Percentiles rank a stretch among this genome's conserved stretches.
Evolutionary conservation across 37 sponge, comb jelly and placozoan genomes (phyloP).

Genomic region (Eunapius fragilis): DNA sequence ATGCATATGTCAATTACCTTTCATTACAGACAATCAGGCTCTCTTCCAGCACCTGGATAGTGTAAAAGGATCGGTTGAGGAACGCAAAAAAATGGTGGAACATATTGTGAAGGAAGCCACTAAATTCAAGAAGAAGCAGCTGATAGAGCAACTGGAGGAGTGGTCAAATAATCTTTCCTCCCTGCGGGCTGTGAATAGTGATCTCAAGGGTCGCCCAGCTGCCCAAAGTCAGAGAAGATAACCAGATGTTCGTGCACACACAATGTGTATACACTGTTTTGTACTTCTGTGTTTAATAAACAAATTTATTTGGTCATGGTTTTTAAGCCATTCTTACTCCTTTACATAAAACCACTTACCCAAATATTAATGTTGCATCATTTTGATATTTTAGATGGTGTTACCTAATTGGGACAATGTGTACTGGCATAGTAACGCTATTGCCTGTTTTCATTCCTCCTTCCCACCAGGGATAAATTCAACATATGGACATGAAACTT

Average conservation of each 20-base stretch:
- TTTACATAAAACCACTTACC: too few relatives aligned
- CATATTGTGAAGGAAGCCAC: constrained; percentile 85
- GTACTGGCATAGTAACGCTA: too few relatives aligned
- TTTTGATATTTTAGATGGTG: too few relatives aligned
- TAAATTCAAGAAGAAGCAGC: constrained; percentile 78
- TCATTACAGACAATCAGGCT: constrained; percentile 17
- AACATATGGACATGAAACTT: too few relatives aligned
- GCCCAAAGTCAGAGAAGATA: neutral
- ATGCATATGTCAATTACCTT: neutral
- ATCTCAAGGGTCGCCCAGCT: neutral
- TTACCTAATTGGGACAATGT: too few relatives aligned
- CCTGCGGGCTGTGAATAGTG: neutral
- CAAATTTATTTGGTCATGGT: neutral
- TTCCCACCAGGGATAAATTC: too few relatives aligned
- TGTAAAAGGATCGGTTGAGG: constrained; percentile 78
- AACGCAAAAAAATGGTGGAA: constrained; percentile 56
- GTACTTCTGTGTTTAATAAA: neutral
- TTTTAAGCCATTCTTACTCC: neutral
- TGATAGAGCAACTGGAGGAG: constrained; percentile 78
- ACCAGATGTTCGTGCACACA: neutral
- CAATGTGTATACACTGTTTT: neutral
- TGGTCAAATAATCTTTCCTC: constrained; percentile 45
- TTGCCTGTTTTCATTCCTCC: too few relatives aligned
- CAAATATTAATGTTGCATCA: too few relatives aligned
- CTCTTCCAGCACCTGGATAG: constrained; percentile 79